These are phyloP conservation scores for Cassiopea andromeda DNA, from an alignment of 30 jellyfish, hydroid and myxozoan species.

Conservation along the genomic window DNA sequence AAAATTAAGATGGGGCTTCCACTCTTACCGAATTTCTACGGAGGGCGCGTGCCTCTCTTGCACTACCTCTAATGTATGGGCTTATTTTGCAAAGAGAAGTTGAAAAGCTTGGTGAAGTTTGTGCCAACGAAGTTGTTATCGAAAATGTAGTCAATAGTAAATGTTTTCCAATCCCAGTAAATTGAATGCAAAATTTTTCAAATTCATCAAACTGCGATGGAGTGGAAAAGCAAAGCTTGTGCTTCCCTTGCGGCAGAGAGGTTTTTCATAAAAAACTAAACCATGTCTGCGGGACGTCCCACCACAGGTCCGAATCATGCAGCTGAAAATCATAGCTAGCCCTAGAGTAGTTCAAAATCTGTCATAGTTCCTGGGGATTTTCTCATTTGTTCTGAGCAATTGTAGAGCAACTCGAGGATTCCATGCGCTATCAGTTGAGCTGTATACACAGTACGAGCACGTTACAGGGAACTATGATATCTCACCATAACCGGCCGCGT, in stretches of 20 bases:
- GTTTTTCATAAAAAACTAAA: constrained; percentile 56
- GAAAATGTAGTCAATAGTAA: too few relatives aligned
- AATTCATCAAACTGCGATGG: constrained; percentile 48
- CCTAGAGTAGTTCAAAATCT: constrained; percentile 40
- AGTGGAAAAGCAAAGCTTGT: constrained; percentile 47
- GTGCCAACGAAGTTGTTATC: background rate
- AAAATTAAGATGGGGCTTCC: too few relatives aligned
- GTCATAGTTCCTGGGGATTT: constrained; percentile 64
- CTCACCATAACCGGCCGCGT: constrained; percentile 72
- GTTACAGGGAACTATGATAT: constrained; percentile 58
- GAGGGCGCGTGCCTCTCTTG: too few relatives aligned
- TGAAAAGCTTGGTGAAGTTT: background rate
- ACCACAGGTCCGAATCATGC: constrained; percentile 70
- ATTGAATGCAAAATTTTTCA: background rate
- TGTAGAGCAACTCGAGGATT: constrained; percentile 51
- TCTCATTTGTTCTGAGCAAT: constrained; percentile 63
- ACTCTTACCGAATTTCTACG: too few relatives aligned
- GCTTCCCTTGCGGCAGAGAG: constrained; percentile 75
- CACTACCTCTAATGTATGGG: too few relatives aligned
- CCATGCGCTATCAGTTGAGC: constrained; percentile 80
- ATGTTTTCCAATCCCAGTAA: background rate
- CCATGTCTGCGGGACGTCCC: constrained; percentile 81
- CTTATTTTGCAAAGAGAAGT: too few relatives aligned
- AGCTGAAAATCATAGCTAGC: constrained; percentile 55
- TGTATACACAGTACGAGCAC: constrained; percentile 69